phyloP scores from a whole-genome alignment of 2,797 vertebrate species.

The Lagodon rhomboides region DNA sequence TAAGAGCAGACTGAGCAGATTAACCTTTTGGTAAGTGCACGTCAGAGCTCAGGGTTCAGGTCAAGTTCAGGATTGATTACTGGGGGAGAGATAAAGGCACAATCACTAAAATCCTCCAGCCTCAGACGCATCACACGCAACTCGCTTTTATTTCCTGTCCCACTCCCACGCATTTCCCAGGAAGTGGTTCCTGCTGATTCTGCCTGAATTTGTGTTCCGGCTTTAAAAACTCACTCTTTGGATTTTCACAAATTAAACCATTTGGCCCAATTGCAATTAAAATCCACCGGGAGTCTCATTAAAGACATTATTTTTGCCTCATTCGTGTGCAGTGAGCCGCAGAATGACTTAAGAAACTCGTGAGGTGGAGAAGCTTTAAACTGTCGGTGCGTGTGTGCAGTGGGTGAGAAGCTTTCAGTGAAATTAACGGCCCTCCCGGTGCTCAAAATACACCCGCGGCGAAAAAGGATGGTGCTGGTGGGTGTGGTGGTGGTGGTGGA shows the following conservation, averaged over 20 bases:
- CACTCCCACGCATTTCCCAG: slow-evolving; percentile 44
- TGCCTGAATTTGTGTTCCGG: slow-evolving; percentile 6
- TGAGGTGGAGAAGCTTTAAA: background rate
- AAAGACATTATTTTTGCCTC: background rate
- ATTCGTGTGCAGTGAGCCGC: background rate
- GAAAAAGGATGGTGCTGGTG: background rate
- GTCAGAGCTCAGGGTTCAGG: background rate
- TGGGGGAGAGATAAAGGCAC: slow-evolving; percentile 1
- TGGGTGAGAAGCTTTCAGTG: background rate
- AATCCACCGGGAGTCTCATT: background rate
- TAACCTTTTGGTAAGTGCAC: background rate
- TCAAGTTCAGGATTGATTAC: slow-evolving; percentile 1
- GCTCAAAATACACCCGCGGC: slow-evolving; percentile 7
- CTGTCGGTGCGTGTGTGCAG: background rate
- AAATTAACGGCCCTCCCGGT: slow-evolving; percentile 2
- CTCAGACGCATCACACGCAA: background rate
- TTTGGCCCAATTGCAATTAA: slow-evolving; percentile 1
- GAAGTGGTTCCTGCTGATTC: slow-evolving; percentile 11
- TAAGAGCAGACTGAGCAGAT: background rate
- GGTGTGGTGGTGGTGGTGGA: background rate
- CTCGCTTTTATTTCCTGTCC: slow-evolving; percentile 15
- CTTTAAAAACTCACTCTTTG: slow-evolving; percentile 1
- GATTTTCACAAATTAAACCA: slow-evolving; percentile 2
- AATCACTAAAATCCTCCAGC: slow-evolving; percentile 19
- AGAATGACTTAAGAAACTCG: background rate